Base-by-base conservation (phyloP, 2,797 vertebrate species). In the Xerus rutilus region DNA sequence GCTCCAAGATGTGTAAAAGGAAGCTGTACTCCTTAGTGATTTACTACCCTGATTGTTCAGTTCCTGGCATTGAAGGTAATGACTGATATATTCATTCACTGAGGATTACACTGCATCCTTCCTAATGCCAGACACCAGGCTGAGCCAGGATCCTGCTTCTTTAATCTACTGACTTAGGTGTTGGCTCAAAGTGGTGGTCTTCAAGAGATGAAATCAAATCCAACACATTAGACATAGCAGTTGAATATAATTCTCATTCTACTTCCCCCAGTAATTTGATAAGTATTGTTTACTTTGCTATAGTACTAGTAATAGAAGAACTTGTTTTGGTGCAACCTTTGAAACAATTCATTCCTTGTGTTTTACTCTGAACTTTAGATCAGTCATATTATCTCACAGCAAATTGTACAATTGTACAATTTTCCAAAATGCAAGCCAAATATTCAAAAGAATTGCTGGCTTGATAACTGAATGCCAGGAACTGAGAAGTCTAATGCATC, bases 371-470 rank as follows among this genome's bases (percentile, higher is more conserved):
- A 86, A 12, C 6, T 54, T 90, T 62, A 91, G 81, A 89, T 81
- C 70, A 93, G 73, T 88, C 72, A 92, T 81, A 32, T 72, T 49
- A 1, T 95, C 73, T 96, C 70, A 81, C 49, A 96, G 90, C 62
- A 96, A 95, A 94, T 84, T 87, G n/a, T 70, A 94, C 73, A 76
- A 30, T 25, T 91, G 23, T 82, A 85, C 76, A 78, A 72, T 78
- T 96, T 96, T 95, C 89, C 89, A 97, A 87, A 49, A 88, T 91
- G 85, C 89, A 25, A 91, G 81, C 89, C 93, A 96, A 96, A 87
- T 93, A 76, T 15, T 85, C 3, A 87, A 28, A 57, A 67, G 81
- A 76, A 78, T 39, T 81, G n/a, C 49, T 77, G 23, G n/a, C 78
- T 95, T 93, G 83, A 57, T 92, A 86, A 74, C 77, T 91, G 79